These are phyloP conservation scores for Bombus pyrosoma DNA, from an alignment of 1,140 invertebrate genomes.

Conservation along the genomic window DNA sequence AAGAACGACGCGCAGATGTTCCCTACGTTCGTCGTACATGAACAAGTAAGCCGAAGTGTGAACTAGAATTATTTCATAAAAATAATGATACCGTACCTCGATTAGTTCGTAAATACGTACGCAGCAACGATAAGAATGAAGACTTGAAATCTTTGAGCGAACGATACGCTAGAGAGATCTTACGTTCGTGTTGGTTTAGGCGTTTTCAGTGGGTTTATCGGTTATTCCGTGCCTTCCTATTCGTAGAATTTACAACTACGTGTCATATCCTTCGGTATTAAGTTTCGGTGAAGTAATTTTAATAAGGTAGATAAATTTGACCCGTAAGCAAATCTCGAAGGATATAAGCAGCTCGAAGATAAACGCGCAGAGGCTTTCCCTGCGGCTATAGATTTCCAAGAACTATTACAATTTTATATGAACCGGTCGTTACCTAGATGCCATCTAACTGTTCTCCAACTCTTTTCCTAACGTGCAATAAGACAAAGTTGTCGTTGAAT, in stretches of 20 bases:
- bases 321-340: neutral
- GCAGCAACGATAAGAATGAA: fast-evolving
- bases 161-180: too few species aligned
- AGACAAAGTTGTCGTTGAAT: neutral
- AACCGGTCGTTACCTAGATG: neutral
- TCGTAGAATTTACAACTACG: too few species aligned
- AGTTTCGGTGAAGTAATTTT: too few species aligned
- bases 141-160: too few species aligned
- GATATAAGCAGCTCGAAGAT: neutral
- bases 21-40: too few species aligned
- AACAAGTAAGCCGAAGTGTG: fast-evolving
- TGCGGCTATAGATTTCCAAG: neutral
- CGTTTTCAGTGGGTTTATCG: too few species aligned
- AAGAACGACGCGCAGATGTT: too few species aligned
- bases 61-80: too few species aligned
- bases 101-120: too few species aligned
- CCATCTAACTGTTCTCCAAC: neutral
- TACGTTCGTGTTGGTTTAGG: too few species aligned
- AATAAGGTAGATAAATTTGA: neutral
- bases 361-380: neutral
- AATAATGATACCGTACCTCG: fast-evolving
- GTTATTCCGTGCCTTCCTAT: too few species aligned
- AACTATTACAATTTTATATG: neutral
- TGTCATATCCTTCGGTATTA: neutral
- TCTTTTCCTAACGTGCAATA: neutral